Conservation (phyloP, 2,797 vertebrate species). For the Parauchenoglanis punctatus region DNA sequence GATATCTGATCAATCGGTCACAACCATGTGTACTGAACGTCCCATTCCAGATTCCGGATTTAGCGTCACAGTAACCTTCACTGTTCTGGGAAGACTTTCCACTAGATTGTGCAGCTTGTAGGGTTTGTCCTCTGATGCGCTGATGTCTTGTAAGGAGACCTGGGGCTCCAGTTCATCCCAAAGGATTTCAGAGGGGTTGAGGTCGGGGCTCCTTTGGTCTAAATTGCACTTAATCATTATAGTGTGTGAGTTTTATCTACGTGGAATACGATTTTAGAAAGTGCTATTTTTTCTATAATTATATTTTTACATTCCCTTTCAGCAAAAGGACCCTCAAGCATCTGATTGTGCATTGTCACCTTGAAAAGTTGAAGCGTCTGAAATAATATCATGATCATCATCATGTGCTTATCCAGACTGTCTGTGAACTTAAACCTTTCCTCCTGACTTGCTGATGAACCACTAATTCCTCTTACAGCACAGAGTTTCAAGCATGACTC, state of each 20-base stretch:
- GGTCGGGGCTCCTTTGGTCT: background rate
- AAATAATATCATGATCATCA: background rate
- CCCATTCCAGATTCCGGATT: background rate
- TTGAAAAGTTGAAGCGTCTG: background rate
- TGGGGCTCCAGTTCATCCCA: background rate
- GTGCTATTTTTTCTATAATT: background rate
- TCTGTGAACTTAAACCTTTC: constrained; percentile 2
- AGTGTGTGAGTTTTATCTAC: background rate
- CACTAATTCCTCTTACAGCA: background rate
- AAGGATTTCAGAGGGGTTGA: background rate
- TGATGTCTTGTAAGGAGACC: background rate
- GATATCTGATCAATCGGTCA: background rate
- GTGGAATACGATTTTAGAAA: background rate
- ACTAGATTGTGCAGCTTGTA: background rate
- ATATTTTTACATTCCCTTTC: background rate
- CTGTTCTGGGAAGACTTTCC: background rate
- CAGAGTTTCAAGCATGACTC: background rate
- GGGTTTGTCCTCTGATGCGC: background rate
- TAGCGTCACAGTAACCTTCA: background rate
- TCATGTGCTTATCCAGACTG: constrained; percentile 21
- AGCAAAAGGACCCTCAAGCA: background rate
- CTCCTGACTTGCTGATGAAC: background rate
- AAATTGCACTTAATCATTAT: background rate
- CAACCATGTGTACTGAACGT: background rate
- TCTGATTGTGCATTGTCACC: background rate